These are phyloP conservation scores for Pteria penguin DNA, from an alignment of 2,888 invertebrate species.

Conservation along the genomic window DNA sequence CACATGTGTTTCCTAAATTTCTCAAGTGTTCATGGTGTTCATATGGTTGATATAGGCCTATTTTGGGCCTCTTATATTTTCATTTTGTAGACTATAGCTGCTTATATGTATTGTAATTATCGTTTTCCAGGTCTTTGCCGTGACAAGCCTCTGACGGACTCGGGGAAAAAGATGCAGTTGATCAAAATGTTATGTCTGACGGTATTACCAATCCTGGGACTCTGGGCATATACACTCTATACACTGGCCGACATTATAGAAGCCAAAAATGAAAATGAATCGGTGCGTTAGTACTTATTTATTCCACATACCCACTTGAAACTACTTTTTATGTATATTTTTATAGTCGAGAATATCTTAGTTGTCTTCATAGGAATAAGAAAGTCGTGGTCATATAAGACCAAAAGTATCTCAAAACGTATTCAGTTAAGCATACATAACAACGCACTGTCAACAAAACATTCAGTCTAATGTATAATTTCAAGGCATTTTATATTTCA, in stretches of 20 bases:
- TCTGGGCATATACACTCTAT: constrained; percentile 69
- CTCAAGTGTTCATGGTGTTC: too few relatives aligned
- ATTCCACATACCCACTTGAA: neutral
- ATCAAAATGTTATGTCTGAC: constrained; percentile 68
- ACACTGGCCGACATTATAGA: constrained; percentile 63
- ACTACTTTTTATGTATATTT: too few relatives aligned
- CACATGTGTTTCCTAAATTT: too few relatives aligned
- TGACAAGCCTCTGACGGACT: constrained; percentile 63
- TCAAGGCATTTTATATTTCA: too few relatives aligned
- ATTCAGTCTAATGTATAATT: too few relatives aligned
- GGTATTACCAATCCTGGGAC: constrained; percentile 66
- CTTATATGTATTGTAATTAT: neutral
- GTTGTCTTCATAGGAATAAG: too few relatives aligned
- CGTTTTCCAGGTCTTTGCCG: constrained; percentile 58
- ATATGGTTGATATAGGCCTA: too few relatives aligned
- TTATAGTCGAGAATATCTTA: too few relatives aligned
- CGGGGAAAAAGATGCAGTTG: constrained; percentile 64
- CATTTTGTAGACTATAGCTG: neutral
- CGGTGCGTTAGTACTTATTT: constrained; percentile 43
- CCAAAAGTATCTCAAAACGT: too few relatives aligned
- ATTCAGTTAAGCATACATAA: too few relatives aligned
- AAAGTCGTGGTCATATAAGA: too few relatives aligned
- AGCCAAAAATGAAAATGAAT: constrained; percentile 61
- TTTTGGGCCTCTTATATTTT: constrained; percentile 1
- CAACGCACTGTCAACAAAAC: too few relatives aligned